phyloP scores from a whole-genome alignment of 2,113 vertebrate species.

The Salvator merianae region DNA sequence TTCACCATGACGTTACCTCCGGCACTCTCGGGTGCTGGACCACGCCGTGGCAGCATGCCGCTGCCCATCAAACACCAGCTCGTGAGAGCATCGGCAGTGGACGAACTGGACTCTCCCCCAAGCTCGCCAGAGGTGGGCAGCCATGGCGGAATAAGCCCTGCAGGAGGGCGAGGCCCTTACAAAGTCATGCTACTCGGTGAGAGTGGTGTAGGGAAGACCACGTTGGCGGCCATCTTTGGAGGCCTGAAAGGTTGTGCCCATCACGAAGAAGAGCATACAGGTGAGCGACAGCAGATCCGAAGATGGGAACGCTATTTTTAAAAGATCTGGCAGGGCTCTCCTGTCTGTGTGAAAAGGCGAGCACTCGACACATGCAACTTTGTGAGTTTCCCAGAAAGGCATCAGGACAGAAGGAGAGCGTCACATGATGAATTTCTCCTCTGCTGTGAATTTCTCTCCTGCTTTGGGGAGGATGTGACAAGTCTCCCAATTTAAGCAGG shows the following conservation, averaged over 20 bases:
- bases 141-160: conserved; percentile 45
- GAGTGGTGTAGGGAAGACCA: conserved; percentile 88
- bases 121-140: conserved; percentile 75
- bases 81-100: conserved; percentile 79
- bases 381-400: too few relatives aligned
- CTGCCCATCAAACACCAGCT: conserved; percentile 88
- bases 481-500: neutral
- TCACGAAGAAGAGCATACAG: conserved; percentile 66
- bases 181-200: conserved; percentile 86
- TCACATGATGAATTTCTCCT: neutral
- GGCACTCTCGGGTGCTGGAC: conserved; percentile 64
- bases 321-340: neutral
- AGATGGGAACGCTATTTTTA: neutral
- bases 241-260: conserved; percentile 66
- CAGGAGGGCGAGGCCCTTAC: conserved; percentile 54
- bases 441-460: neutral
- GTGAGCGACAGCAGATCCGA: conserved; percentile 56
- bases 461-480: neutral
- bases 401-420: neutral
- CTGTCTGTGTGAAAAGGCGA: neutral
- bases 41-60: conserved; percentile 87
- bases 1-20: conserved; percentile 40
- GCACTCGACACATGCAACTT: neutral
- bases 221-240: conserved; percentile 85
- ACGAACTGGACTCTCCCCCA: conserved; percentile 85